Base-by-base conservation (phyloP, 1,140 invertebrate genomes). In the Hypothenemus hampei region DNA sequence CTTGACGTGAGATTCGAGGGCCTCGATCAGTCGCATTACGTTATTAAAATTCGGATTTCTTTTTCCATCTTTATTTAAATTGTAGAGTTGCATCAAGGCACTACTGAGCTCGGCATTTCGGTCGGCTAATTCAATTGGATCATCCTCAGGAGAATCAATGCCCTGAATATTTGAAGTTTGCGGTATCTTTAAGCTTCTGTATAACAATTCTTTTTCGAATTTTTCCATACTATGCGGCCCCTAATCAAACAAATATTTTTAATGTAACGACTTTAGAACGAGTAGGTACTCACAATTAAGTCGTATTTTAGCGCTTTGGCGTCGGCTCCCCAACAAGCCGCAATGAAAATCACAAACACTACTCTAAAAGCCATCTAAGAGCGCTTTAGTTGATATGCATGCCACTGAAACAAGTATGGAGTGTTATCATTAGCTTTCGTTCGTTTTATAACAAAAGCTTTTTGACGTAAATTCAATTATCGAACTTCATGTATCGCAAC, bases 21-120 rank as follows among this genome's bases (percentile, higher is more conserved):
- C n/a, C n/a, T n/a, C n/a, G n/a, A 54, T 46, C 8, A 43, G 39
- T 20, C 21, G 15, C 15, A 54, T 19, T 11, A 46, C 21, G 11
- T 54, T 36, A n/a, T 41, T 39, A 20, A 54, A 46, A 5, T 47
- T 43, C 5, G 52, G 52, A 40, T 54, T 54, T 47, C 52, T 36
- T 37, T 54, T 54, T 10, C 37, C 39, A 11, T 31, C 7, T 20
- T 47, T 45, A 15, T 39, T 21, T 3, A 36, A 18, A 6, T 36
- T 36, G 19, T 44, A 53, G 5, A 53, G 39, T 36, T 53, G 40
- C 52, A 54, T 54, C 4, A 54, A 43, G n/a, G 44, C 43, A n/a
- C 44, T 54, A 19, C 52, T 54, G 4, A 54, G 20, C 21, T 54
- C 52, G 0, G 52, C 41, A 22, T 54, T 54, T 39, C 52, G 16